These are phyloP conservation scores for Empis stercorea DNA, from an alignment of 2,888 invertebrate genomes.

Conservation along the genomic window DNA sequence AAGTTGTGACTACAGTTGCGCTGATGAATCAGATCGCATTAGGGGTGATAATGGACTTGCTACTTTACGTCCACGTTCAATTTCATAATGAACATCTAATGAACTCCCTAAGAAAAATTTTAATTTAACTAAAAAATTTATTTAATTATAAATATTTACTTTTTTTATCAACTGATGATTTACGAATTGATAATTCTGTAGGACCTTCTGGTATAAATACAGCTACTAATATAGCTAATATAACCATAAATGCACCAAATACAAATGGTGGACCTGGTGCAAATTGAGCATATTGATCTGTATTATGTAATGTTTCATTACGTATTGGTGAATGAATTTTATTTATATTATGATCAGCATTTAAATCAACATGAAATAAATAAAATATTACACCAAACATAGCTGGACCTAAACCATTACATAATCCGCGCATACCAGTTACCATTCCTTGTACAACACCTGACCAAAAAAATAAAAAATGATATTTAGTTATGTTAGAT, in stretches of 20 bases:
- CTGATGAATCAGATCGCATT: slow-evolving; percentile 63
- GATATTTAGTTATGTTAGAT: no score
- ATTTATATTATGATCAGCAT: slow-evolving; percentile 47
- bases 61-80: slow-evolving; percentile 64
- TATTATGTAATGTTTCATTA: slow-evolving; percentile 14
- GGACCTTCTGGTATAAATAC: slow-evolving; percentile 68
- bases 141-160: slow-evolving; percentile 34
- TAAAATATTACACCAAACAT: slow-evolving; percentile 98
- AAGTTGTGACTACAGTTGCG: slow-evolving; percentile 48
- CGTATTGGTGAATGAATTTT: slow-evolving; percentile 5
- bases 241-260: slow-evolving; percentile 91
- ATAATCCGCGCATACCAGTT: slow-evolving; percentile 95
- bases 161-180: slow-evolving; percentile 44
- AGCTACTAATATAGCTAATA: slow-evolving; percentile 87
- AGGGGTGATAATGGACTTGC: slow-evolving; percentile 66
- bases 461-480: no score
- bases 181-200: slow-evolving; percentile 31
- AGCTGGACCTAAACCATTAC: slow-evolving; percentile 96
- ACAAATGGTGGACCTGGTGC: slow-evolving; percentile 98
- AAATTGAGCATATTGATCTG: slow-evolving; percentile 48
- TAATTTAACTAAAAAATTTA: slow-evolving; percentile 3
- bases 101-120: slow-evolving; percentile 45
- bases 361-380: slow-evolving; percentile 94
- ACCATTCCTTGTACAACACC: slow-evolving; percentile 93
- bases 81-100: slow-evolving; percentile 67